Evolutionary conservation across 2,888 invertebrate species (phyloP), one percentile per base, ranked within the genome.

Genomic region (Drosophila neonasuta): DNA sequence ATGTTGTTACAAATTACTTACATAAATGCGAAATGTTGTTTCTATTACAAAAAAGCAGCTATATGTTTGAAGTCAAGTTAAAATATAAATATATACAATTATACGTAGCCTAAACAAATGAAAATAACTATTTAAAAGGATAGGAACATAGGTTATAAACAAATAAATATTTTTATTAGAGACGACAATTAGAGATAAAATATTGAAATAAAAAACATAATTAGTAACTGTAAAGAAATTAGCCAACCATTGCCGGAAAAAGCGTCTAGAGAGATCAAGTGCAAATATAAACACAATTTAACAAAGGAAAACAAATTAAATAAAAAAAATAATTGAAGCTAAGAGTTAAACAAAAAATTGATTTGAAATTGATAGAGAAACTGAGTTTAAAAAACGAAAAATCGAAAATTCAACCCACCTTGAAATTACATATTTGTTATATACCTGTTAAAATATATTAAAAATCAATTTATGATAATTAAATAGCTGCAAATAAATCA

Each of bases 371-470:
- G 63, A 75, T 68, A 68, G 74, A 75, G 74, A 80, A 82, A 86
- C 79, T 83, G 86, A 82, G 86, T 86, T 82, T 80, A 73, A 80
- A 80, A 81, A 83, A 86, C 84, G 73, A 82, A 82, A 88, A 87
- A 89, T 84, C 83, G 88, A 88, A 88, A 87, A 88, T 82, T 88
- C 88, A 88, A 84, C 88, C 89, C 89, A 88, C 88, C 88, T 88
- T 88, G 83, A 88, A 86, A 89, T 88, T 89, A 88, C 89, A 88
- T 88, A 88, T 89, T 89, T 86, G 89, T 88, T 89, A 88, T 88
- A 89, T 88, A 88, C 87, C 87, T 88, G 89, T 87, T 88, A 80
- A 74, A 87, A 74, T 78, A 80, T 81, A 80, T 80, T 71, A 79
- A 79, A 84, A 80, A 74, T 80, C 76, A 77, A 79, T 85, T 80